These are phyloP conservation scores for Myathropa florea DNA, from an alignment of 2,888 invertebrate genomes.

Conservation along the genomic window DNA sequence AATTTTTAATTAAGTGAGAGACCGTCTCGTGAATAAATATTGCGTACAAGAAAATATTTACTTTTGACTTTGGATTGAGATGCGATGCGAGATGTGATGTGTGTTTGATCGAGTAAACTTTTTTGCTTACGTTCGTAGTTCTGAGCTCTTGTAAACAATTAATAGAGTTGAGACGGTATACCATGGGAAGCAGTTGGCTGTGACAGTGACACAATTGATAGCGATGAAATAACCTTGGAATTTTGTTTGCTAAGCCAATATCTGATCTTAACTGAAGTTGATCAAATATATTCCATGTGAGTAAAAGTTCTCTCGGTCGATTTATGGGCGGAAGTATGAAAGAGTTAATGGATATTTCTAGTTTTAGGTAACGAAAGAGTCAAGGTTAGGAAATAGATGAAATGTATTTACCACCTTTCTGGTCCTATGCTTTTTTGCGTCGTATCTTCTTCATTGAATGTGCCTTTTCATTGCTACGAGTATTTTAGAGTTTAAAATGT, in stretches of 20 bases:
- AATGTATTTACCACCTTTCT: too few relatives aligned
- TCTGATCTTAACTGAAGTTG: background rate
- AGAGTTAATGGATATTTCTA: too few relatives aligned
- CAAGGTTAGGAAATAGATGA: too few relatives aligned
- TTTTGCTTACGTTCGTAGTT: background rate
- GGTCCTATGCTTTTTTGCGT: too few relatives aligned
- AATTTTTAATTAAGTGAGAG: slow-evolving; percentile 16
- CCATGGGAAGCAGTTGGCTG: background rate
- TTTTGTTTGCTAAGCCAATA: background rate
- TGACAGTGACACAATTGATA: background rate
- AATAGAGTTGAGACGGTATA: background rate
- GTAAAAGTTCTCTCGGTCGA: background rate
- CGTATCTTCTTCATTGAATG: too few relatives aligned
- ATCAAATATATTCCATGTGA: background rate
- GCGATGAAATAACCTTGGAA: background rate
- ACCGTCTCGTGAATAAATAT: background rate
- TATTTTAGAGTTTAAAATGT: too few relatives aligned
- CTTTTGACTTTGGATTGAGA: background rate
- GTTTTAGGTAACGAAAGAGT: too few relatives aligned
- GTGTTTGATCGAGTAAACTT: background rate
- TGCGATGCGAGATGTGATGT: background rate
- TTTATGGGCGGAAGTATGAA: background rate
- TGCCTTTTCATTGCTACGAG: too few relatives aligned
- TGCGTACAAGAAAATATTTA: slow-evolving; percentile 9
- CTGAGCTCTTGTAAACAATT: too few relatives aligned